Conservation (phyloP, 2,888 invertebrate species). For the Eudasyphora cyanicolor region DNA sequence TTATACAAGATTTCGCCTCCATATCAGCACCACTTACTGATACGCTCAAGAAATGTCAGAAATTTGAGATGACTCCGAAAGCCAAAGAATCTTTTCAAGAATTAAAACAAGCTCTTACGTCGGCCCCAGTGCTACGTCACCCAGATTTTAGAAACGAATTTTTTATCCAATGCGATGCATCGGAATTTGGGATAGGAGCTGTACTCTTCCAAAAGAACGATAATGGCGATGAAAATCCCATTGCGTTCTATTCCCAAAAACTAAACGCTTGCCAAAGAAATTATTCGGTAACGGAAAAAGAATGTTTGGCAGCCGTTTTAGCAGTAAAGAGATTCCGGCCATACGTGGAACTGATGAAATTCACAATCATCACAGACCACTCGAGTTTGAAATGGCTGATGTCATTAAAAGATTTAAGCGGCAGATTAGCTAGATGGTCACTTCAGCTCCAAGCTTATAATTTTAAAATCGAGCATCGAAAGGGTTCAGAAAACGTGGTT, state of each 20-base stretch:
- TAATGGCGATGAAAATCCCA: slow-evolving; percentile 13
- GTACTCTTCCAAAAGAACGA: neutral
- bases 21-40: neutral
- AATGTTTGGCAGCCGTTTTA: neutral
- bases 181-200: too few species aligned
- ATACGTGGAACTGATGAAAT: slow-evolving; percentile 44
- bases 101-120: too few species aligned
- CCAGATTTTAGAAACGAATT: too few species aligned
- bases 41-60: neutral
- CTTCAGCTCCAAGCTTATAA: slow-evolving; percentile 16
- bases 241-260: slow-evolving; percentile 28
- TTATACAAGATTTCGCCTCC: neutral
- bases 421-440: slow-evolving; percentile 36
- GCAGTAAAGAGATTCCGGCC: too few species aligned
- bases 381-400: slow-evolving; percentile 34
- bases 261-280: slow-evolving; percentile 17
- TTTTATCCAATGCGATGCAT: too few species aligned
- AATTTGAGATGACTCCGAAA: neutral
- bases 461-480: slow-evolving; percentile 17
- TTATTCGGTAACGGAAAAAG: slow-evolving; percentile 5
- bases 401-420: slow-evolving; percentile 12
- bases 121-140: too few species aligned
- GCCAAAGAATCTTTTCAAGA: too few species aligned
- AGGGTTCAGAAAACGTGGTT: slow-evolving; percentile 5
- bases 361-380: slow-evolving; percentile 32